phyloP scores from a whole-genome alignment of 2,113 vertebrate species.

The Pygoscelis antarcticus region DNA sequence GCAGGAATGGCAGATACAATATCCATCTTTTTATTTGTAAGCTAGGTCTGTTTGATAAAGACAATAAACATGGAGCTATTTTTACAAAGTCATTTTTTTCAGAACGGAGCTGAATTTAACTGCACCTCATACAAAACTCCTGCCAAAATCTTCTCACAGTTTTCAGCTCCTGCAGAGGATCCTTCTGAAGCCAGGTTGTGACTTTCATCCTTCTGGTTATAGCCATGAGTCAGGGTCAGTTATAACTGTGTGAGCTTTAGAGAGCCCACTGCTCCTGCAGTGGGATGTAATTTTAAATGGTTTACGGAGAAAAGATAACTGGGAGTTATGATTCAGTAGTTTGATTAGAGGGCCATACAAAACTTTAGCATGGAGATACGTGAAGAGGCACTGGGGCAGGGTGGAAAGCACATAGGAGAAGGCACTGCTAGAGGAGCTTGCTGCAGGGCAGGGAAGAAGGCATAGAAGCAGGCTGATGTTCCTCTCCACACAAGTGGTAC shows the following conservation, averaged over 20 bases:
- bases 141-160: background rate
- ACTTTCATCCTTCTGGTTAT: background rate
- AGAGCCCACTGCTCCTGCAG: background rate
- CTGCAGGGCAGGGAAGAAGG: background rate
- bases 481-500: background rate
- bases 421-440: background rate
- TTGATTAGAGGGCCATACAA: background rate
- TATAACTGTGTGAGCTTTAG: background rate
- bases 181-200: background rate
- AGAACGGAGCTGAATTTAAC: background rate
- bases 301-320: background rate
- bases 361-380: background rate
- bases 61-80: background rate
- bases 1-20: background rate
- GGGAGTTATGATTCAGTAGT: background rate
- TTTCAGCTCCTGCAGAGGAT: background rate
- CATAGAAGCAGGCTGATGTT: background rate
- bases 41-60: background rate
- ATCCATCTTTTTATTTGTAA: background rate
- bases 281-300: background rate
- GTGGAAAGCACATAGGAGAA: background rate
- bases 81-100: background rate
- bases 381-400: background rate
- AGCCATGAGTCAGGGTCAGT: background rate
- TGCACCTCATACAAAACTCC: background rate